Base-by-base conservation (phyloP, 2,113 vertebrate genomes). In the Morone saxatilis region DNA sequence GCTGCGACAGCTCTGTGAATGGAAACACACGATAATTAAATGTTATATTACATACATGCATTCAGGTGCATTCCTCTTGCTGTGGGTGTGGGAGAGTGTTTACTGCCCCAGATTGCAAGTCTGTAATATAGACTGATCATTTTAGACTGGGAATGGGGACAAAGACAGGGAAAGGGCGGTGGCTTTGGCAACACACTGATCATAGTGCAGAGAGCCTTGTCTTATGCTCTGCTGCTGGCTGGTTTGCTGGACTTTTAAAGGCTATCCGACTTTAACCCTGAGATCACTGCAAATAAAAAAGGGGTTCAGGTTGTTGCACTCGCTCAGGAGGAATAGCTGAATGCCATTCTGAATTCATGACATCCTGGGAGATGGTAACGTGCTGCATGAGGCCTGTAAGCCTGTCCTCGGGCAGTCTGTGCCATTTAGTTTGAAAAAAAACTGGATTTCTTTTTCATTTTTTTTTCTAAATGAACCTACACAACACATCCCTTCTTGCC, bases 151-250 rank as follows among this genome's bases (percentile, higher is more conserved):
- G 85, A 92, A 88, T 53, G 20, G 78, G 88, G 89, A 93, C 91
- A 92, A 83, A 91, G 83, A 87, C 86, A 73, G 79, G 73, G 73
- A 83, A 85, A 88, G 92, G 92, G 93, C 85, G 91, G 90, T 61
- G 89, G 92, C 89, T 91, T 83, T 90, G 81, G 83, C 75, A 79
- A 57, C 71, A 10, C 62, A 38, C 83, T 78, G 83, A 77, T 88
- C 86, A 71, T 22, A 80, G 88, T 25, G 81, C 80, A 61, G 74
- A 45, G 66, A 86, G 61, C 66, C 72, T 84, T 70, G 71, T 82
- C 84, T 86, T 53, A 13, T 63, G 70, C 81, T 77, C 80, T 47
- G 69, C 76, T 78, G 79, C 89, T 80, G 6, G 65, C 53, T 3
- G 51, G 31, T 56, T 78, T 51, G 38, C 87, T 66, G 62, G 78